Percentiles rank a stretch among this genome's conserved stretches.
These are phyloP conservation scores for Eupithecia vulgata DNA, from an alignment of 2,888 invertebrate genomes.

Conservation along the genomic window DNA sequence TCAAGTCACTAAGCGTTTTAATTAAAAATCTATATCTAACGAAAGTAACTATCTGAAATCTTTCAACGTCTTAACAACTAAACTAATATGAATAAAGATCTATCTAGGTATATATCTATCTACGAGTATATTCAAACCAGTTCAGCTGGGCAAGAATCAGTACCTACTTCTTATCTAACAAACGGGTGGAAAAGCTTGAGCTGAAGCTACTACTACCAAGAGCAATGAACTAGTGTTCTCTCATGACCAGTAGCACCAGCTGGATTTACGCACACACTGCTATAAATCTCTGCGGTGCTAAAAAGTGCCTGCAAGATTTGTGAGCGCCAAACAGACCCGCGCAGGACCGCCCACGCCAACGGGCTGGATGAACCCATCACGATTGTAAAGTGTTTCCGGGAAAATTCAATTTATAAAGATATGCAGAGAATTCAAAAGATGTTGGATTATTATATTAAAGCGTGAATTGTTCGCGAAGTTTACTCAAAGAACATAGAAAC, in stretches of 20 bases:
- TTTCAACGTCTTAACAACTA: neutral
- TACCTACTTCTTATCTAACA: no score
- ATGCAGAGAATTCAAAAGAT: slow-evolving; percentile 17
- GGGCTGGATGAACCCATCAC: neutral
- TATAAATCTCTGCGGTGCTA: neutral
- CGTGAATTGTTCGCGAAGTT: slow-evolving; percentile 12
- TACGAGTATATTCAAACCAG: neutral
- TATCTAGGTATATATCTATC: neutral
- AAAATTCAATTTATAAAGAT: slow-evolving; percentile 23
- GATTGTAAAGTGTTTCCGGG: slow-evolving; percentile 14
- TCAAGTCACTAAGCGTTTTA: no score
- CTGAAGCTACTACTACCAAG: no score
- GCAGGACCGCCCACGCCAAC: neutral
- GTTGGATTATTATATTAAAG: slow-evolving; percentile 18
- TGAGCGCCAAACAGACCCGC: slow-evolving; percentile 17
- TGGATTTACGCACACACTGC: neutral
- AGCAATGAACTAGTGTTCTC: neutral
- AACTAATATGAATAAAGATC: neutral
- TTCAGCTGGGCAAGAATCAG: neutral
- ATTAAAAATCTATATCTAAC: no score
- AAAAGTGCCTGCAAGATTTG: slow-evolving; percentile 24
- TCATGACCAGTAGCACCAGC: neutral
- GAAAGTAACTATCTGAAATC: neutral
- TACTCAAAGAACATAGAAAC: slow-evolving; percentile 1
- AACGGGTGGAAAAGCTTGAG: no score